Conservation (phyloP, 2,888 invertebrate species). For the Rhorus exstirpatorius region DNA sequence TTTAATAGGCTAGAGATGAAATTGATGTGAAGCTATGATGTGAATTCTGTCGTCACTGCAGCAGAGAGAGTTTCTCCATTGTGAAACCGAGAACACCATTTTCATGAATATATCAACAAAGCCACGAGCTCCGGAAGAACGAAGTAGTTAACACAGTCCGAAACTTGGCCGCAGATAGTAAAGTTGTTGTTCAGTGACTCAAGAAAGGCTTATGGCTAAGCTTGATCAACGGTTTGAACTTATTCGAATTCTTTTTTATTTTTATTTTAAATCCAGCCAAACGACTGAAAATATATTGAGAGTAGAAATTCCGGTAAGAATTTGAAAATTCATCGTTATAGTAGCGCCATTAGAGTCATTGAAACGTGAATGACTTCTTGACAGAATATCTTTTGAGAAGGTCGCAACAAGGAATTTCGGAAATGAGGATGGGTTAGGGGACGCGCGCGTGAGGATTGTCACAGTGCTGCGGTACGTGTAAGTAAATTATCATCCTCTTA, state of each 20-base stretch:
- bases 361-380: no score
- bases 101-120: conserved; percentile 37
- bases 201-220: not conserved
- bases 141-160: conserved; percentile 31
- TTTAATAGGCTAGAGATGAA: no score
- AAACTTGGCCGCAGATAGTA: conserved; percentile 33
- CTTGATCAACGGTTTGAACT: not conserved
- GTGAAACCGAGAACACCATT: conserved; percentile 33
- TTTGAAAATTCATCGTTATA: not conserved
- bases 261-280: not conserved
- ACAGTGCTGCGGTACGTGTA: no score
- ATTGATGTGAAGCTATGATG: not conserved
- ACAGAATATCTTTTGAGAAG: no score
- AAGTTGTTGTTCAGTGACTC: not conserved
- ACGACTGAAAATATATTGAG: not conserved
- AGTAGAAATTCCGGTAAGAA: not conserved
- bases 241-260: conserved; percentile 2
- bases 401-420: no score
- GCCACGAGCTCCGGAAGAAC: conserved; percentile 6
- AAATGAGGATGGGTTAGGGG: no score
- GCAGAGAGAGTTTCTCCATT: conserved; percentile 43
- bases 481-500: no score
- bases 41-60: conserved; percentile 19
- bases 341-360: no score
- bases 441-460: no score